A percentile compares a stretch with the other conserved stretches of the same genome.
These are phyloP conservation scores for Platorchestia sp. DNA, from an alignment of 1,140 invertebrate species.

Conservation along the genomic window DNA sequence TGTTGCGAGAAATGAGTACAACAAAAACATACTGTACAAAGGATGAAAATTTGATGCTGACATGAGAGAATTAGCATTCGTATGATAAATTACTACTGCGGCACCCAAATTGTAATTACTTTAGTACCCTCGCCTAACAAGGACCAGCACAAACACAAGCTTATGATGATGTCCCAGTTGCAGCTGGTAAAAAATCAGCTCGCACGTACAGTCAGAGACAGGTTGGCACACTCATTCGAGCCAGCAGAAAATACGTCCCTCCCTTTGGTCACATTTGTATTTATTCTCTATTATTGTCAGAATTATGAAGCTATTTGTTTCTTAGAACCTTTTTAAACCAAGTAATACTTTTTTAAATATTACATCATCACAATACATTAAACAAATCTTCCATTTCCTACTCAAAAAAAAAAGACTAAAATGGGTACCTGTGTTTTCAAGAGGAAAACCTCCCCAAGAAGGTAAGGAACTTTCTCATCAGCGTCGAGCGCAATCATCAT, in stretches of 20 bases:
- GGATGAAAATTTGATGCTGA: not conserved
- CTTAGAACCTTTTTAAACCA: too few species aligned
- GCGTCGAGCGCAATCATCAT: constrained; percentile 84
- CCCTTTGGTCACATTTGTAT: too few species aligned
- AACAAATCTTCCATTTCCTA: not conserved
- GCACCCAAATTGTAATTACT: too few species aligned
- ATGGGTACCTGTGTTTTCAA: constrained; percentile 79
- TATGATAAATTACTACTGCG: not conserved
- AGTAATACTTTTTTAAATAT: not conserved
- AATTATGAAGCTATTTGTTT: too few species aligned
- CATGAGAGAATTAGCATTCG: not conserved
- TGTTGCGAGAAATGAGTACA: not conserved
- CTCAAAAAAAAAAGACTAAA: not conserved
- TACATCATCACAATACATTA: not conserved
- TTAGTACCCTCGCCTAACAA: too few species aligned
- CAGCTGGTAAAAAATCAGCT: too few species aligned
- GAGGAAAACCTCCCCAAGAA: constrained; percentile 92
- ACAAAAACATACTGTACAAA: not conserved
- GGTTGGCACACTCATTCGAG: too few species aligned
- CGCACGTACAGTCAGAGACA: too few species aligned
- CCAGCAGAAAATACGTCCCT: too few species aligned
- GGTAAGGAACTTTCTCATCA: constrained; percentile 83
- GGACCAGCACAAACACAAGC: too few species aligned
- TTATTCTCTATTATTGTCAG: too few species aligned
- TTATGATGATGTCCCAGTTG: too few species aligned